A percentile compares a stretch with the other conserved stretches of the same genome.
Evolutionary conservation across 2,888 invertebrate species (phyloP).

Genomic region (Xestia ashworthii): DNA sequence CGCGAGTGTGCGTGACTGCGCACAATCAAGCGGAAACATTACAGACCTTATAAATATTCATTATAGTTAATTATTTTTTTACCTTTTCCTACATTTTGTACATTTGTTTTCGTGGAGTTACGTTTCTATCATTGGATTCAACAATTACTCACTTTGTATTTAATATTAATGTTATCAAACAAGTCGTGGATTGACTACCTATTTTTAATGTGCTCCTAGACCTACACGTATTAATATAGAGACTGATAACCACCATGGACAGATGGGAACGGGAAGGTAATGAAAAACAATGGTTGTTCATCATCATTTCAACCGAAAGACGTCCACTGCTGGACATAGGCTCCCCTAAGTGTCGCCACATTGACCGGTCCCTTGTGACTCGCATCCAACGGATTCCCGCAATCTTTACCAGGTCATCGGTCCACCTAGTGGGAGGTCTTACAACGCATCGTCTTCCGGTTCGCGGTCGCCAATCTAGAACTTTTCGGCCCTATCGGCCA

Average conservation of each 20-base stretch:
- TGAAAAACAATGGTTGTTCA: neutral
- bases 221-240: neutral
- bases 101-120: conserved; percentile 33
- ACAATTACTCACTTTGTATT: neutral
- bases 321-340: too few relatives aligned
- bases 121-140: conserved; percentile 38
- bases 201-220: neutral
- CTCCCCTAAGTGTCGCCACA: too few relatives aligned
- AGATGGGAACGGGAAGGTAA: neutral
- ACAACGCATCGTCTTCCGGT: too few relatives aligned
- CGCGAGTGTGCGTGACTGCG: conserved; percentile 63
- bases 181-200: neutral
- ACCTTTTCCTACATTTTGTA: conserved; percentile 45
- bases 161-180: neutral
- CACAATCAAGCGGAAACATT: conserved; percentile 69
- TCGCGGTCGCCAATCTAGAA: too few relatives aligned
- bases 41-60: conserved; percentile 67
- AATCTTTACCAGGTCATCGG: too few relatives aligned
- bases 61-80: conserved; percentile 67
- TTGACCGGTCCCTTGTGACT: too few relatives aligned
- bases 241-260: neutral
- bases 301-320: too few relatives aligned
- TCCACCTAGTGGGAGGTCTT: too few relatives aligned
- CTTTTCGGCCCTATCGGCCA: too few relatives aligned
- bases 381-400: too few relatives aligned